Evolutionary conservation across 2,113 vertebrate genomes (phyloP).

Genomic region (Dasyornis broadbenti): DNA sequence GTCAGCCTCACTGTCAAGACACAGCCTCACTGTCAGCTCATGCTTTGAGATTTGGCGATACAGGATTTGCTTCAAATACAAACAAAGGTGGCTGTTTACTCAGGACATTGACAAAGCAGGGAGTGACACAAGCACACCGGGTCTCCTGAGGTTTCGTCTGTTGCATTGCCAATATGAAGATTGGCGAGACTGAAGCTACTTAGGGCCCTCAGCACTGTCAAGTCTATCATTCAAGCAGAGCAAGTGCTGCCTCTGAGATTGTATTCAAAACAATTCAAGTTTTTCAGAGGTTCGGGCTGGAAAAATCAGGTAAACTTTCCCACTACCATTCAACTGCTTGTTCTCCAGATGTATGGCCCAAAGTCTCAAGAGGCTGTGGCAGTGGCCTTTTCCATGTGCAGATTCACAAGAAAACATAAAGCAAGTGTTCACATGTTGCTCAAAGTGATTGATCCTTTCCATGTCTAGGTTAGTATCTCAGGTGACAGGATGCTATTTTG

Average conservation of each 20-base stretch:
- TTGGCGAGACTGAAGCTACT: background rate
- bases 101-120: background rate
- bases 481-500: background rate
- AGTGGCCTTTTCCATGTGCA: background rate
- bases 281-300: background rate
- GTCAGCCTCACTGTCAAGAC: background rate
- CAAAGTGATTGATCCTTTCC: background rate
- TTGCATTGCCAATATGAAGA: background rate
- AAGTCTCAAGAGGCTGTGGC: background rate
- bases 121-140: background rate
- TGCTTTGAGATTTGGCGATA: background rate
- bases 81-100: background rate
- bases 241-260: background rate
- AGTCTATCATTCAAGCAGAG: background rate
- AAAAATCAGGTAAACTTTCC: background rate
- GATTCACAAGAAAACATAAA: background rate
- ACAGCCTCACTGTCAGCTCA: background rate
- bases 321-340: background rate
- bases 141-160: background rate
- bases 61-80: background rate
- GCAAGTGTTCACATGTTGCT: background rate
- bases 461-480: background rate
- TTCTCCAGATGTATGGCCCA: background rate
- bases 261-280: background rate
- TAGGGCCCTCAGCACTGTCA: background rate